Evolutionary conservation across 2,888 invertebrate genomes (phyloP).

Genomic region (Diarsia dahlii): DNA sequence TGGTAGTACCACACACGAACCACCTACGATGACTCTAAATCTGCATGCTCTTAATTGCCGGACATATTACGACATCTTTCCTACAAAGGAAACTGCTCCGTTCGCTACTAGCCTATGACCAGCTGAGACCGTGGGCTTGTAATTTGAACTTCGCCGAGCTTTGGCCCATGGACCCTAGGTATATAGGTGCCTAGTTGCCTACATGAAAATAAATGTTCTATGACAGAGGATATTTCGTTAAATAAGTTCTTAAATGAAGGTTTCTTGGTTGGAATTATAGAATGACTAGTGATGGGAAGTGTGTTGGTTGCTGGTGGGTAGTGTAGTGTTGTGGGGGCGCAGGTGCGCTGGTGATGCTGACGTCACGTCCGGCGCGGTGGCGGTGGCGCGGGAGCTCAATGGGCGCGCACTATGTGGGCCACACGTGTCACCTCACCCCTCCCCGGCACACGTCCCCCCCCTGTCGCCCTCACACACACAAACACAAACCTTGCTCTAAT

Average conservation of each 20-base stretch:
- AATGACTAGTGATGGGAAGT: conserved; percentile 43
- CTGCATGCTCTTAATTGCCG: conserved; percentile 41
- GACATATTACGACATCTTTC: conserved; percentile 31
- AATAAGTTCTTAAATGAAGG: conserved; percentile 19
- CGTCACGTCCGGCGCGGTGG: conserved; percentile 83
- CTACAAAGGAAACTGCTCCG: conserved; percentile 9
- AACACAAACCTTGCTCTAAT: conserved; percentile 83
- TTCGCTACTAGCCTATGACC: conserved; percentile 1
- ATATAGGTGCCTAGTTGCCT: not conserved
- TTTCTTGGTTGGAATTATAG: conserved; percentile 24
- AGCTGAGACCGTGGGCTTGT: conserved; percentile 18
- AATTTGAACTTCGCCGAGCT: conserved; percentile 4
- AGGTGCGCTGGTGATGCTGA: conserved; percentile 80
- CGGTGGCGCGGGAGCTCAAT: conserved; percentile 78
- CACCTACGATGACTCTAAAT: conserved; percentile 53
- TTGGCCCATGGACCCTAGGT: not conserved
- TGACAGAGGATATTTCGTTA: not conserved
- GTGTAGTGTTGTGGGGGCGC: conserved; percentile 71
- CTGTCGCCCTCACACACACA: conserved; percentile 61
- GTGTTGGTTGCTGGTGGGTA: conserved; percentile 52
- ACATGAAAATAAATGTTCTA: not conserved
- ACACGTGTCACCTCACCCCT: conserved; percentile 84
- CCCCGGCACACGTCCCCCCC: conserved; percentile 39
- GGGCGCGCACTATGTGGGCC: conserved; percentile 87
- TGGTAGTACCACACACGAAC: conserved; percentile 59